Evolutionary conservation across 1,140 invertebrate genomes (phyloP).

Genomic region (Centruroides vittatus): DNA sequence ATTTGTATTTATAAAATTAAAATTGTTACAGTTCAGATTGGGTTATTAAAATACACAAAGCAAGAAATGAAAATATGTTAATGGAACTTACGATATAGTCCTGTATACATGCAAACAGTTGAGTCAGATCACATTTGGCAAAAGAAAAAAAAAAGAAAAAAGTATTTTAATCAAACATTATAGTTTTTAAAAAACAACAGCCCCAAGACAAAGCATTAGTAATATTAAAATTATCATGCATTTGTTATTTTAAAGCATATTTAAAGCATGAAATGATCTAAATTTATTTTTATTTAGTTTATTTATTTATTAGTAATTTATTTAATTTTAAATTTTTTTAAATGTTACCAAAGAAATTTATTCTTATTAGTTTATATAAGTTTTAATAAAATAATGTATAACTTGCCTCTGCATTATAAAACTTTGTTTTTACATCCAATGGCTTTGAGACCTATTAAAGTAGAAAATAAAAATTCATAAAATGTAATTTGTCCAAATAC

Average conservation of each 20-base stretch:
- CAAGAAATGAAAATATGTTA: background rate
- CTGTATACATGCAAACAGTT: conserved; percentile 17
- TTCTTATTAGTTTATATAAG: conserved; percentile 3
- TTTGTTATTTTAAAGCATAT: background rate
- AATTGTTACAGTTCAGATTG: too few relatives aligned
- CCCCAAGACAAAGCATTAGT: conserved; percentile 2
- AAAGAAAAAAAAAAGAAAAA: conserved; percentile 16
- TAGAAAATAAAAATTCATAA: too few relatives aligned
- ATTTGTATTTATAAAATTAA: too few relatives aligned
- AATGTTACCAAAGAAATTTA: too few relatives aligned
- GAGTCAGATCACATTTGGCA: conserved; percentile 4
- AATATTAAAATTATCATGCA: background rate
- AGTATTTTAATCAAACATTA: background rate
- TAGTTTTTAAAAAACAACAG: background rate
- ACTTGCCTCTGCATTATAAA: conserved; percentile 82
- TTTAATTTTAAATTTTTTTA: too few relatives aligned
- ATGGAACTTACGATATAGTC: conserved; percentile 25
- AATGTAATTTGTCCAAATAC: too few relatives aligned
- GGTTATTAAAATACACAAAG: too few relatives aligned
- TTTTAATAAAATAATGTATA: background rate
- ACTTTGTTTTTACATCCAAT: conserved; percentile 95
- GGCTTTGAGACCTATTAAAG: conserved; percentile 67
- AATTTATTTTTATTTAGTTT: too few relatives aligned
- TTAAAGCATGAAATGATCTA: too few relatives aligned
- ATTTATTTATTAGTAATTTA: too few relatives aligned